phyloP scores from a whole-genome alignment of 2,797 vertebrate genomes.

The Salarias fasciatus region DNA sequence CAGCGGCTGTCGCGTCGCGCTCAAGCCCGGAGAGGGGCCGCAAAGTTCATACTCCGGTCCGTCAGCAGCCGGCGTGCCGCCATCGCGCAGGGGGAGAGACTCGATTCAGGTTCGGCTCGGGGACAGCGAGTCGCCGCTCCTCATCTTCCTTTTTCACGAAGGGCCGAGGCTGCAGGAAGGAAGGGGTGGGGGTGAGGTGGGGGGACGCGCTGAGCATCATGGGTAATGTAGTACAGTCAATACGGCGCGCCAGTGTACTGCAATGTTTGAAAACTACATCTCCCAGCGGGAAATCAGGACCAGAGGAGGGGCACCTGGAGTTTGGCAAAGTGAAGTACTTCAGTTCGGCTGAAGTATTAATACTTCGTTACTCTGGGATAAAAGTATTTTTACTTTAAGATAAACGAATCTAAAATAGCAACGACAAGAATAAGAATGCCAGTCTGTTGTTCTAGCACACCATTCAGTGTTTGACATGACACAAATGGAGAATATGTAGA shows the following conservation, averaged over 20 bases:
- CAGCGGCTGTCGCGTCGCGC: slow-evolving; percentile 52
- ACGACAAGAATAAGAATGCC: too few species aligned
- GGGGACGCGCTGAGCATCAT: slow-evolving; percentile 50
- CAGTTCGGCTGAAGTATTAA: neutral
- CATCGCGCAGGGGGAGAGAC: slow-evolving; percentile 48
- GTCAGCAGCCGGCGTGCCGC: slow-evolving; percentile 51
- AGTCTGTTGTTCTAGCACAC: too few species aligned
- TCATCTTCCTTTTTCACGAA: slow-evolving; percentile 77
- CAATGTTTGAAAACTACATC: slow-evolving; percentile 31
- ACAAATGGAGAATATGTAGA: too few species aligned
- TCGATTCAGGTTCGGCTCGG: slow-evolving; percentile 50
- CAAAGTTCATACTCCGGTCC: slow-evolving; percentile 49
- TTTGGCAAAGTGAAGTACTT: slow-evolving; percentile 40
- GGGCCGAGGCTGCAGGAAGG: slow-evolving; percentile 74
- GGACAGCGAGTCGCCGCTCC: slow-evolving; percentile 37
- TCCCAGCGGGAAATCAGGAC: slow-evolving; percentile 62
- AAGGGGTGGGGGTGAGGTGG: slow-evolving; percentile 67
- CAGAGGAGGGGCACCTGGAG: slow-evolving; percentile 36
- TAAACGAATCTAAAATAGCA: too few species aligned
- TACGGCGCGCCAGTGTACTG: fast-evolving
- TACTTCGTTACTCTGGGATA: too few species aligned
- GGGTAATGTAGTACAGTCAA: slow-evolving; percentile 65
- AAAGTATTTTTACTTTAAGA: too few species aligned
- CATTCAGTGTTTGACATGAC: too few species aligned
- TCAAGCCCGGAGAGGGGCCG: slow-evolving; percentile 62